Evolutionary conservation across 2,113 vertebrate genomes (phyloP).

Genomic region (Bufo gargarizans): DNA sequence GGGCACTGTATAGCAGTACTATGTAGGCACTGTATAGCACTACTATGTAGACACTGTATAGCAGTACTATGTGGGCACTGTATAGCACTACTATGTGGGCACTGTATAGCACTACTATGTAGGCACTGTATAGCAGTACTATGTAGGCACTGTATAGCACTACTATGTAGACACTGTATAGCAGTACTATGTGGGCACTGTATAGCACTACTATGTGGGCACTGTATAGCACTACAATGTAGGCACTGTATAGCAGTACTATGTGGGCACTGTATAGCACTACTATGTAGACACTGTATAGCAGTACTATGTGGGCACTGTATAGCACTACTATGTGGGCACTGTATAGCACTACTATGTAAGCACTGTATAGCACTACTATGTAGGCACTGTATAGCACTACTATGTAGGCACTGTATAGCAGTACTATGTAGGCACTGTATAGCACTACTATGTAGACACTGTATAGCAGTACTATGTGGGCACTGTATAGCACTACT

Average conservation of each 20-base stretch:
- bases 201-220: not conserved
- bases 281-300: not conserved
- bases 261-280: not conserved
- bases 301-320: not conserved
- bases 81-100: not conserved
- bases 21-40: no score
- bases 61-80: no score
- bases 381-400: not conserved
- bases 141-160: no score
- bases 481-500: not conserved
- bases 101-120: not conserved
- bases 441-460: not conserved
- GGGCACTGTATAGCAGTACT: no score
- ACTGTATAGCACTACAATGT: not conserved
- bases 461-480: not conserved
- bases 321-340: not conserved
- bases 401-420: not conserved
- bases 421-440: not conserved
- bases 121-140: not conserved
- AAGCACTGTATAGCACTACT: not conserved
- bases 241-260: not conserved
- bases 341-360: not conserved
- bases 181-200: not conserved
- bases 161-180: not conserved
- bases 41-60: no score